A percentile compares a stretch with the other conserved stretches of the same genome.
Evolutionary conservation across 2,888 invertebrate species (phyloP).

Genomic region (Steromphala cineraria): DNA sequence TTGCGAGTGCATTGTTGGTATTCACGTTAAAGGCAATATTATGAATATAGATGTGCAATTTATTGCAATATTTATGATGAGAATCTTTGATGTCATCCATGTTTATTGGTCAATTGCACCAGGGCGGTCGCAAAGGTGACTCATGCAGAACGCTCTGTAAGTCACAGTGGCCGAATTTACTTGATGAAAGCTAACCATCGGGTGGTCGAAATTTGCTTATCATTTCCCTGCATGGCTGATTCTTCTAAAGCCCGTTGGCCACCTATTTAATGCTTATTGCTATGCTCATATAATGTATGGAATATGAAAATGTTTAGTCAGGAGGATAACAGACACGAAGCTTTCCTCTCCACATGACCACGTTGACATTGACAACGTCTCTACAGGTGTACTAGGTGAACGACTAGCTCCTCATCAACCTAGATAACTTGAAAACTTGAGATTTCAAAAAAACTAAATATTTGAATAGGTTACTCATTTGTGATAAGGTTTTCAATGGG

Average conservation of each 20-base stretch:
- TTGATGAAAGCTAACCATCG: background rate
- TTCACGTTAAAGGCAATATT: too few relatives aligned
- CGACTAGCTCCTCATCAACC: too few relatives aligned
- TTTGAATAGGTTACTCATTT: too few relatives aligned
- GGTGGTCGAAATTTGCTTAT: background rate
- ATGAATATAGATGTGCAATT: too few relatives aligned
- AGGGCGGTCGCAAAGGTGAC: background rate
- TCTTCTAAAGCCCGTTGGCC: background rate
- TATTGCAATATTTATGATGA: too few relatives aligned
- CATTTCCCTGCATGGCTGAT: background rate
- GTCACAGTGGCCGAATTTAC: background rate
- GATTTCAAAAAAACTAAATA: too few relatives aligned
- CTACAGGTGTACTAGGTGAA: background rate
- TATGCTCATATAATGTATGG: background rate
- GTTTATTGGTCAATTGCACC: background rate
- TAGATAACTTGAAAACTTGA: too few relatives aligned
- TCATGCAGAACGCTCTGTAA: background rate
- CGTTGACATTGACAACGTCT: background rate
- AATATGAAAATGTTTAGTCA: background rate
- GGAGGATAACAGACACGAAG: background rate
- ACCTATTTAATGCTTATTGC: background rate
- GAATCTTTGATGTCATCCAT: too few relatives aligned
- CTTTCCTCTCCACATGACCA: too few relatives aligned
- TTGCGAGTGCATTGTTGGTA: too few relatives aligned
- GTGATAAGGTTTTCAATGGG: too few relatives aligned